These are phyloP conservation scores for Medauroidea extradentata DNA, from an alignment of 1,140 invertebrate species.

Conservation along the genomic window DNA sequence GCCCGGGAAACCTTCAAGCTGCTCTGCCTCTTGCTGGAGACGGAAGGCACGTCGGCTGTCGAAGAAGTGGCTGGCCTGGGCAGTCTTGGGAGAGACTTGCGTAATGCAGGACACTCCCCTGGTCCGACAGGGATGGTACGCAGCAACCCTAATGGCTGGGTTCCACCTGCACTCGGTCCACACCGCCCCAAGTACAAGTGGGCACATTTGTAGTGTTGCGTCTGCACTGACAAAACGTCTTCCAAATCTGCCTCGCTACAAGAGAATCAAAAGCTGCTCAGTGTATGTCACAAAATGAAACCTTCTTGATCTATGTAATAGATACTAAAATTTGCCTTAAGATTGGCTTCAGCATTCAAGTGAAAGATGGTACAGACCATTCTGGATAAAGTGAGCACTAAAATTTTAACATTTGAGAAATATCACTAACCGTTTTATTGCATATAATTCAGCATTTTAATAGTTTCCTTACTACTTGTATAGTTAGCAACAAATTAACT, in stretches of 20 bases:
- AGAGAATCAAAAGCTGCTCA: too few relatives aligned
- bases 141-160: slow-evolving; percentile 1
- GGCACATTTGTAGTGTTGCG: slow-evolving; percentile 58
- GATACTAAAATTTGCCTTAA: too few relatives aligned
- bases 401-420: too few relatives aligned
- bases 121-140: not conserved
- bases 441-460: too few relatives aligned
- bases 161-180: slow-evolving; percentile 20
- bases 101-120: not conserved
- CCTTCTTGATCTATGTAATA: too few relatives aligned
- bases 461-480: too few relatives aligned
- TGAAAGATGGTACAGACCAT: too few relatives aligned
- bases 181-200: slow-evolving; percentile 56
- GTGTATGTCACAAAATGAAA: too few relatives aligned
- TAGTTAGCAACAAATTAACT: too few relatives aligned
- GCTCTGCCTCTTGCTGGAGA: slow-evolving; percentile 2
- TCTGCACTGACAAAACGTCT: slow-evolving; percentile 58
- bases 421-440: too few relatives aligned
- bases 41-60: not conserved
- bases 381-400: too few relatives aligned
- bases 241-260: slow-evolving; percentile 59
- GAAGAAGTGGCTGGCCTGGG: not conserved
- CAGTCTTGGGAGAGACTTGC: not conserved
- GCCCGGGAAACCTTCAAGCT: not conserved
- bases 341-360: too few relatives aligned